These are phyloP conservation scores for Tryphoninae sp. DNA, from an alignment of 2,888 invertebrate genomes.

Conservation along the genomic window DNA sequence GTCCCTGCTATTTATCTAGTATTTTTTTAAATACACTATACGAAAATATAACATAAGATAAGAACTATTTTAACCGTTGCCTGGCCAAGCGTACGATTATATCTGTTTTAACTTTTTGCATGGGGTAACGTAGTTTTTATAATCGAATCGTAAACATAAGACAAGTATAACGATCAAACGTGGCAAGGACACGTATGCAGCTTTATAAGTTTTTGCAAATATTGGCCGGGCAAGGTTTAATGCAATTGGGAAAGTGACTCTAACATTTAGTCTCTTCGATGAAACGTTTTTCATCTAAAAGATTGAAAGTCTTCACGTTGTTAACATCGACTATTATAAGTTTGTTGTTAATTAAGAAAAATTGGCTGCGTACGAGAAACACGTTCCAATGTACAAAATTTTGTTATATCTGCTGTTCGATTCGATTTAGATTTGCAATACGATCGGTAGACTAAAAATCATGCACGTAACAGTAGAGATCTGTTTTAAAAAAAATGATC, in stretches of 20 bases:
- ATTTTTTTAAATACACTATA: too few species aligned
- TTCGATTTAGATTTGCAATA: not conserved
- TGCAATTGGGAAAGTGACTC: not conserved
- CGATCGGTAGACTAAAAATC: not conserved
- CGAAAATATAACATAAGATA: too few species aligned
- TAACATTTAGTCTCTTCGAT: not conserved
- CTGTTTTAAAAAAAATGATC: not conserved
- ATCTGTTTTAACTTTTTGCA: too few species aligned
- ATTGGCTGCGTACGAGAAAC: not conserved
- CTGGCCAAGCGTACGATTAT: too few species aligned
- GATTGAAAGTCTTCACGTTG: not conserved
- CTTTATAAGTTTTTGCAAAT: not conserved
- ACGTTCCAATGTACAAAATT: not conserved
- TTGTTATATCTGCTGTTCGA: not conserved
- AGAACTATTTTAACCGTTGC: too few species aligned
- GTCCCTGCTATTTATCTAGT: too few species aligned
- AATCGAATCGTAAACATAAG: not conserved
- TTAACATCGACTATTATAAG: not conserved
- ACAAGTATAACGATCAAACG: not conserved
- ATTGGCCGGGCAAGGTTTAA: not conserved
- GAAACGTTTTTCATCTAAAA: too few species aligned
- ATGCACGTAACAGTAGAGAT: not conserved
- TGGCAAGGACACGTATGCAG: not conserved
- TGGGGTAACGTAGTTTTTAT: too few species aligned
- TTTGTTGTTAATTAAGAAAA: not conserved